These are phyloP conservation scores for Synergus umbraculus DNA, from an alignment of 2,888 invertebrate genomes.

Conservation along the genomic window DNA sequence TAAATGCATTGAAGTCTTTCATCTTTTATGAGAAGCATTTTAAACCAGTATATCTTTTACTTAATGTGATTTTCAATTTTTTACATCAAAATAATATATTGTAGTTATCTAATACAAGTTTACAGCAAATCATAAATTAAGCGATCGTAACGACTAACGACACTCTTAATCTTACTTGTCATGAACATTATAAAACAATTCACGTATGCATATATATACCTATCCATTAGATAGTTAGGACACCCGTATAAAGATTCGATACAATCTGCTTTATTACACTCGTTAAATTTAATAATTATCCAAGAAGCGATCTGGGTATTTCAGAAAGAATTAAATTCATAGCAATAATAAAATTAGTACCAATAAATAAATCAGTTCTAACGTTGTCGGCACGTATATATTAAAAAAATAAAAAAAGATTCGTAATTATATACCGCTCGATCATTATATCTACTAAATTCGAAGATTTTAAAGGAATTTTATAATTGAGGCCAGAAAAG, in stretches of 20 bases:
- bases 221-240: not conserved
- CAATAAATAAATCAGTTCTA: not conserved
- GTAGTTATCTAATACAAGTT: not conserved
- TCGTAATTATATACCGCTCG: too few species aligned
- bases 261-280: not conserved
- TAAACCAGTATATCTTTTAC: not conserved
- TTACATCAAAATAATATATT: not conserved
- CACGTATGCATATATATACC: not conserved
- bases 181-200: not conserved
- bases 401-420: too few species aligned
- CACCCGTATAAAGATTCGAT: not conserved
- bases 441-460: too few species aligned
- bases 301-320: too few species aligned
- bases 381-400: not conserved
- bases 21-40: not conserved
- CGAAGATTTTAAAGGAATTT: not conserved
- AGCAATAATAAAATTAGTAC: not conserved
- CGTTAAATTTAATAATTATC: not conserved
- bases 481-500: not conserved
- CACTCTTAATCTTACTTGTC: conserved; percentile 9
- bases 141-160: not conserved
- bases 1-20: too few species aligned
- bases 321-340: too few species aligned
- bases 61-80: not conserved
- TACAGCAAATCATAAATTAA: not conserved